Base-by-base conservation (phyloP, 2,888 invertebrate species). In the Hyalella azteca region DNA sequence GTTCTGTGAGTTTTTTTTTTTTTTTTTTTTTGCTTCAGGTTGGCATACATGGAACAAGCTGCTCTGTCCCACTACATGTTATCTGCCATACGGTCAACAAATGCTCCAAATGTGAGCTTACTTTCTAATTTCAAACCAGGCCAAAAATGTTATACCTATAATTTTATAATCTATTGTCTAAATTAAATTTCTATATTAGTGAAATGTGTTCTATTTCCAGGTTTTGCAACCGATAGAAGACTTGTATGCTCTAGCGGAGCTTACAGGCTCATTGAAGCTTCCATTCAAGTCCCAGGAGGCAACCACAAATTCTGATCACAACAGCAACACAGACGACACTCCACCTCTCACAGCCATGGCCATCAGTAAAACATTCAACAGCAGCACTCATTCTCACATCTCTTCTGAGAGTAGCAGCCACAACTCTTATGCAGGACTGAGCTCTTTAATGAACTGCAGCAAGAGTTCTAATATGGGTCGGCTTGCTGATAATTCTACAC, bases 31-130 rank as follows among this genome's bases (percentile, higher is more conserved):
- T 66, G 5, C 19, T 13, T 29, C 66, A 66, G 66, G 19, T 39
- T 15, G 11, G 22, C 66, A 5, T 66, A 66, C 66, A 66, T 66
- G 66, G 66, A 66, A 36, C 66, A 66, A 1, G 36, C 36, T 13
- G 66, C 66, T 36, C 39, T 66, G 66, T 32, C 66, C 7, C 66
- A 66, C 66, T 66, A 66, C 66, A 66, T 66, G 66, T 0, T 36
- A 4, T 66, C 39, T 13, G 66, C 66, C 7, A 5, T 66, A 19
- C 66, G 66, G 7, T 39, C 66, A 19, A 36, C n/a, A 4, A 66
- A 15, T 29, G 22, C 66, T 7, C 66, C 66, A 22, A 66, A 66
- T 32, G 66, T 39, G 19, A 7, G 13, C 5, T 19, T 29, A 19
- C 32, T 11, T 15, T 9, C 9, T 9, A 45, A 9, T 11, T 45